Base-by-base conservation (phyloP, 2,113 vertebrate genomes). In the Sceloporus tristichus region DNA sequence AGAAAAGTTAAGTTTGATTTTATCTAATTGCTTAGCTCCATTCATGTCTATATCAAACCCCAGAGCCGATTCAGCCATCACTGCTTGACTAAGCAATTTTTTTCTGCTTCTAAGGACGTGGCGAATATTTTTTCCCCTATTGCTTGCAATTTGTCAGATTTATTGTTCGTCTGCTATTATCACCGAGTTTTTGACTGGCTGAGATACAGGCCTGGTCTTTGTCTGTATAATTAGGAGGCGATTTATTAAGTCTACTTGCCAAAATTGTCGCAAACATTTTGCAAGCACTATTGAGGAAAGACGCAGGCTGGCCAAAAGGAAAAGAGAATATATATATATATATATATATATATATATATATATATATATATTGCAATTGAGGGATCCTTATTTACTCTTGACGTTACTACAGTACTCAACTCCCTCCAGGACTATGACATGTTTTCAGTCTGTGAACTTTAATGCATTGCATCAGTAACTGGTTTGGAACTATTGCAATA, bases 231-330 rank as follows among this genome's bases (percentile, higher is more conserved):
- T 79, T 86, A 87, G 56, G 70, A 75, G 34, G 38, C 25, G 1
- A 3, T 56, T 80, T 73, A 34, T 73, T 87, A 23, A 42, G 53
- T 21, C 27, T 81, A 9, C 1, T n/a, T 62, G 86, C 70, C 25
- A 82, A 65, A 74, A n/a, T 21, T 68, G 34, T 62, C 81, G 79
- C 81, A 73, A 81, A 74, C 73, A 48, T 87, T 87, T 87, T 87
- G 14, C 70, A 40, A 82, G 68, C 38, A 18, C 77, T 27, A 11
- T 65, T 82, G 38, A 29, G 38, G 70, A 75, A 87, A n/a, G 53
- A 81, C 82, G 59, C 16, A 74, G 70, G 23, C 78, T 48, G 29
- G 34, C 4, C 56, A 59, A 59, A 59, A 9, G 10, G 9, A 59
- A 14, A 48, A 34, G 34, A n/a, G n/a, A n/a, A n/a, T n/a, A n/a